Conservation (phyloP, 2,113 vertebrate genomes). For the Sciurus niger region DNA sequence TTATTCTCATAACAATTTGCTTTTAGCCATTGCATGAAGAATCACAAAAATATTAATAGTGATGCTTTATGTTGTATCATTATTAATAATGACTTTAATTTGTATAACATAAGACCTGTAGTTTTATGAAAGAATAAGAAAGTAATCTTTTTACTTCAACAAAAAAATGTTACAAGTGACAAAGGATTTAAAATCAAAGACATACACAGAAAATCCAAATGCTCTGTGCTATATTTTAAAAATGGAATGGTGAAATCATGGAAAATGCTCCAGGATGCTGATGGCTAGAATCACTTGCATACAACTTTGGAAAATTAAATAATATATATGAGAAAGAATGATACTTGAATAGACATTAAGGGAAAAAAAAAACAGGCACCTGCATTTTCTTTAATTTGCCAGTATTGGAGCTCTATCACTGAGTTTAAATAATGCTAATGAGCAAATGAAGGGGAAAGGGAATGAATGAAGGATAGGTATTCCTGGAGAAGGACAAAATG, state of each 20-base stretch:
- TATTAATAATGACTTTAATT: constrained; percentile 71
- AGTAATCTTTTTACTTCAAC: constrained; percentile 67
- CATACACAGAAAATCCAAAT: constrained; percentile 53
- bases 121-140: constrained; percentile 65
- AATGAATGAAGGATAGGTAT: not conserved
- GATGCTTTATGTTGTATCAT: not conserved
- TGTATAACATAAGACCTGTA: constrained; percentile 49
- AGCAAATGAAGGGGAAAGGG: not conserved
- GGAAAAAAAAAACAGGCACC: not conserved
- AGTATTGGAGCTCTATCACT: not conserved
- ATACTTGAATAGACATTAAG: not conserved
- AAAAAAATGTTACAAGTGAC: constrained; percentile 54
- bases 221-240: constrained; percentile 38
- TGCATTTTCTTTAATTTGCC: not conserved
- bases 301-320: constrained; percentile 65
- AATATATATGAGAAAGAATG: not conserved
- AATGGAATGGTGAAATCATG: constrained; percentile 65
- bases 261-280: not conserved
- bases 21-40: constrained; percentile 56
- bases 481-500: not conserved
- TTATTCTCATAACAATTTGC: not conserved
- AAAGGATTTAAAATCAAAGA: constrained; percentile 68
- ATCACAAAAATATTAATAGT: not conserved
- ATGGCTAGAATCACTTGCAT: constrained; percentile 58
- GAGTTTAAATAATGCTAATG: not conserved